These are phyloP conservation scores for Drosophila arawakana DNA, from an alignment of 1,140 invertebrate genomes.

Conservation along the genomic window DNA sequence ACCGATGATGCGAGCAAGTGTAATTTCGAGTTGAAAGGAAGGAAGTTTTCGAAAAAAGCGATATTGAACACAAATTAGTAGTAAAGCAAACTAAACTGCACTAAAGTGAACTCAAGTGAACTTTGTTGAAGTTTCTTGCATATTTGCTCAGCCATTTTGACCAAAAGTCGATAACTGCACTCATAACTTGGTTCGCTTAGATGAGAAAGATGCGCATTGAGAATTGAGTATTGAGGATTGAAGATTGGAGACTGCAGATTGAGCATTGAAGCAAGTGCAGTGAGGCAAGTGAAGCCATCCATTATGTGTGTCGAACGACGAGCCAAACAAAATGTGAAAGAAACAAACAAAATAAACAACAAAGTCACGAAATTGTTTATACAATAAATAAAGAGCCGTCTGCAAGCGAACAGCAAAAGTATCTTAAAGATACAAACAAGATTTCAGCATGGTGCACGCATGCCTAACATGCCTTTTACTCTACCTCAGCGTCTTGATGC, in stretches of 20 bases:
- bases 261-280: constrained; percentile 12
- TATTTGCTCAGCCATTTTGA: constrained; percentile 71
- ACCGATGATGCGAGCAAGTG: constrained; percentile 66
- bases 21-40: constrained; percentile 61
- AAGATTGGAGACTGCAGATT: constrained; percentile 1
- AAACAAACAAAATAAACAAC: constrained; percentile 73
- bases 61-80: constrained; percentile 70
- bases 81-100: constrained; percentile 32
- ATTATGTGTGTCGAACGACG: constrained; percentile 72
- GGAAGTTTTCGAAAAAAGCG: constrained; percentile 40
- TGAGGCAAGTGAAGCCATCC: constrained; percentile 45
- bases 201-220: background rate
- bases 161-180: constrained; percentile 37
- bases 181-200: constrained; percentile 36
- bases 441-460: constrained; percentile 58
- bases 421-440: constrained; percentile 79
- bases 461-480: constrained; percentile 58
- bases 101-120: constrained; percentile 24
- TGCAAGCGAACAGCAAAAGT: constrained; percentile 72
- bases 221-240: background rate
- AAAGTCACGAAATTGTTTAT: constrained; percentile 81
- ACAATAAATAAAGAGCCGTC: constrained; percentile 75
- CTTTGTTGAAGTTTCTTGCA: constrained; percentile 54
- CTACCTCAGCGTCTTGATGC: constrained; percentile 5
- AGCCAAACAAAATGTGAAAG: constrained; percentile 71